Evolutionary conservation across 2,113 vertebrate genomes (phyloP), one percentile per base, ranked within the genome.

Genomic region (Cepphus grylle): DNA sequence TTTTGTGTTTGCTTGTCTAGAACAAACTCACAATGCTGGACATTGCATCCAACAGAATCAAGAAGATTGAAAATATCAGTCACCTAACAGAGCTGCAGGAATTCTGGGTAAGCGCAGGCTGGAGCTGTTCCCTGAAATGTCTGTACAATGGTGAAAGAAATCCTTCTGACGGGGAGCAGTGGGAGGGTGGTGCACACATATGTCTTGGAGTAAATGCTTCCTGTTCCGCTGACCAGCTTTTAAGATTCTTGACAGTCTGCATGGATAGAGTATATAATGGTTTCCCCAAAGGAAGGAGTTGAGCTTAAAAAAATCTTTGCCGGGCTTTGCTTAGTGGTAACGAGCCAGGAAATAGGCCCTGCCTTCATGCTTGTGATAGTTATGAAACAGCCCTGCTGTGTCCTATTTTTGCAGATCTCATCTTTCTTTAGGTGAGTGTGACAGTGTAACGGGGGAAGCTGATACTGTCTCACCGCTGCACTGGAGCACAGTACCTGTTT

Each of bases 11-110:
- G 62, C 72, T 97, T 97, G 19, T 97, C 87, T 96, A 99, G 99
- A 99, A 99, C 98, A 99, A 99, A 95, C 98, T 99, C 88, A 99
- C 99, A 13, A 99, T 99, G 94, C 97, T 99, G 98, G 99, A 99
- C 96, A 99, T 99, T 40, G 99, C 99, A 62, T 98, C 99, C 81
- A 99, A 99, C 96, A 98, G 99, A 97, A 98, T 99, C 86, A 99
- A 99, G 98, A 99, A 98, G 98, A 99, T 99, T 36, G 99, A 99
- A 96, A 99, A 99, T 78, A 97, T 99, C 97, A 98, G 98, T 86
- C 99, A 99, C 95, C 98, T 99, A 93, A 99, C 99, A 92, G 99
- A 99, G n/a, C 98, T 99, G 92, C 99, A 99, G 97, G 99, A 99
- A 81, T 99, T 99, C 95, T 99, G 99, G 99, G 99, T 99, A 98